Base-by-base conservation (phyloP, 2,797 vertebrate genomes). In the Lemur catta region DNA sequence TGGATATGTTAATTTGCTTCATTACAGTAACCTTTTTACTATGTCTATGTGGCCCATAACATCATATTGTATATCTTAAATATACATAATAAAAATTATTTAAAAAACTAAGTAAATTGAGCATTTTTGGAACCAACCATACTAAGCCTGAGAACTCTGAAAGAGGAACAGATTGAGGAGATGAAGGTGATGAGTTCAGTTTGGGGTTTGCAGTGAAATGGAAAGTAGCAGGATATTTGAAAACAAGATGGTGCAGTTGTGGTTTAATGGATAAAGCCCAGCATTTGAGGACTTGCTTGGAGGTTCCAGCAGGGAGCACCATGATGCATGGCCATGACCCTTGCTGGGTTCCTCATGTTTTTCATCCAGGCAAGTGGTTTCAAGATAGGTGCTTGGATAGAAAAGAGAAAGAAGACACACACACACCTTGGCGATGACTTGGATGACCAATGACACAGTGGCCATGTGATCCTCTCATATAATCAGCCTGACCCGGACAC, bases 21-120 rank as follows among this genome's bases (percentile, higher is more conserved):
- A 57, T 2, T n/a, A 59, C 1, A 35, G 48, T 35, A 67, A 67
- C 12, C 6, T 22, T 65, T 48, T 15, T 84, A 63, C 61, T 50
- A 55, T 61, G 26, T 72, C 52, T 33, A 35, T 35, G n/a, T 35
- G 55, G 15, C 17, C 7, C 2, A 11, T 38, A 79, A 81, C 43
- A 78, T 24, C 43, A 90, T 35, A 14, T 22, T n/a, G 13, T 55
- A 33, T 48, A 48, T 28, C 80, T 89, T 74, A 33, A 75, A 91
- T n/a, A 81, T 28, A 38, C 10, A 69, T 50, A 69, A 57, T 30
- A 22, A 82, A 20, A 15, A 76, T 69, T 76, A 55, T 80, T 87
- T 91, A 13, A 67, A 59, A 72, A 59, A 41, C 35, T 48, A 91
- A 90, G 50, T 63, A 88, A 75, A 52, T 11, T 24, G 33, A 89